Evolutionary conservation across 2,113 vertebrate genomes (phyloP).

Genomic region (Dasyurus viverrinus): DNA sequence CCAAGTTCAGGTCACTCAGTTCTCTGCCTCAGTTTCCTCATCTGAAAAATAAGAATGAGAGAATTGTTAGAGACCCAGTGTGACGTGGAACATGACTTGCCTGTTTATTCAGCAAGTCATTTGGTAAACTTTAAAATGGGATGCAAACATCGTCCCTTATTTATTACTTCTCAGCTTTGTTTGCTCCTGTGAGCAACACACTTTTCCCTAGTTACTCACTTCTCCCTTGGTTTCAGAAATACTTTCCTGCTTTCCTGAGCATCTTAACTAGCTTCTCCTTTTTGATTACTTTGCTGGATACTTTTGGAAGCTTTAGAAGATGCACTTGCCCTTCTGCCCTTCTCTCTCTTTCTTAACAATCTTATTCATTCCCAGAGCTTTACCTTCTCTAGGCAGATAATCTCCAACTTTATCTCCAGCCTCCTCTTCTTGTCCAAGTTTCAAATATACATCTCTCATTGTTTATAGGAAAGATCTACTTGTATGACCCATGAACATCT

Average conservation of each 20-base stretch:
- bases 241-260: background rate
- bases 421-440: background rate
- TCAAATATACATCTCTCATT: background rate
- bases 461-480: background rate
- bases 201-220: too few species aligned
- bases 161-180: too few species aligned
- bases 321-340: background rate
- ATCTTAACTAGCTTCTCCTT: background rate
- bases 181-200: too few species aligned
- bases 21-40: too few species aligned
- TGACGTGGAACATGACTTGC: too few species aligned
- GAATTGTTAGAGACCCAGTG: too few species aligned
- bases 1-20: too few species aligned
- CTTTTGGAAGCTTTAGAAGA: background rate
- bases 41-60: too few species aligned
- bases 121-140: too few species aligned
- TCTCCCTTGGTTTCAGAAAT: background rate
- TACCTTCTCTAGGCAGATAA: background rate
- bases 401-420: background rate
- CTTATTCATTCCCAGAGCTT: background rate
- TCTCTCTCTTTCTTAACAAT: background rate
- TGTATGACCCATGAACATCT: too few species aligned
- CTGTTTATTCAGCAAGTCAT: too few species aligned
- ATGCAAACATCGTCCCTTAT: too few species aligned
- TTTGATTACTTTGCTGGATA: background rate